Evolutionary conservation across 2,113 vertebrate genomes (phyloP).

Genomic region (Anhinga anhinga): DNA sequence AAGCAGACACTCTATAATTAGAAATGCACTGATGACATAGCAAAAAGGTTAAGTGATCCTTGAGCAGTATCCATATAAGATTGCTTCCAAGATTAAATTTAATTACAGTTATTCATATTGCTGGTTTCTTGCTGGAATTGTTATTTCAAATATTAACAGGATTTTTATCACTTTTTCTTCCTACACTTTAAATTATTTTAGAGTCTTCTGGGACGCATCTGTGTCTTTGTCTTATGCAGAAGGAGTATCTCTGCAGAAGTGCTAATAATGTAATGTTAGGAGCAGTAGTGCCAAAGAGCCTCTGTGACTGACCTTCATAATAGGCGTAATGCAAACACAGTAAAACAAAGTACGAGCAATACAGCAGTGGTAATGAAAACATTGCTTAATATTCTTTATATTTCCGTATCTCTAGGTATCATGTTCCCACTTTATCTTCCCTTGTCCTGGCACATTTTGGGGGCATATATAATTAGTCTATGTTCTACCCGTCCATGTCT

Average conservation of each 20-base stretch:
- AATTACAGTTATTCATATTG: slow-evolving; percentile 49
- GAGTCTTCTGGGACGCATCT: slow-evolving; percentile 15
- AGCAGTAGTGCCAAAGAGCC: not conserved
- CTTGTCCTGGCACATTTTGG: not conserved
- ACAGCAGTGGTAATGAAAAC: not conserved
- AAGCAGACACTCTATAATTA: slow-evolving; percentile 59
- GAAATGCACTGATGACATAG: slow-evolving; percentile 59
- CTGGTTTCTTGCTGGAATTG: slow-evolving; percentile 50
- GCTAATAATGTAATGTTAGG: not conserved
- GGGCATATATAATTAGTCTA: not conserved
- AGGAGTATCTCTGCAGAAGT: not conserved
- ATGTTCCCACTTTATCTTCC: not conserved
- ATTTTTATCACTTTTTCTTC: slow-evolving; percentile 34
- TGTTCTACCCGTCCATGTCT: not conserved
- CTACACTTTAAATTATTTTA: slow-evolving; percentile 13
- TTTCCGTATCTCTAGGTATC: not conserved
- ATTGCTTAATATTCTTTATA: not conserved
- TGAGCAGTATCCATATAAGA: slow-evolving; percentile 54
- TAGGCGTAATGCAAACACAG: not conserved
- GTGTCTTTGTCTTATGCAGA: not conserved
- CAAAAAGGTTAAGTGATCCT: slow-evolving; percentile 70
- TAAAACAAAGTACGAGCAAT: not conserved
- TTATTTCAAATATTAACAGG: slow-evolving; percentile 42
- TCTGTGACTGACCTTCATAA: not conserved
- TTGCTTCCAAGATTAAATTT: slow-evolving; percentile 64